Base-by-base conservation (phyloP, 2,113 vertebrate genomes). In the Plectropomus leopardus region DNA sequence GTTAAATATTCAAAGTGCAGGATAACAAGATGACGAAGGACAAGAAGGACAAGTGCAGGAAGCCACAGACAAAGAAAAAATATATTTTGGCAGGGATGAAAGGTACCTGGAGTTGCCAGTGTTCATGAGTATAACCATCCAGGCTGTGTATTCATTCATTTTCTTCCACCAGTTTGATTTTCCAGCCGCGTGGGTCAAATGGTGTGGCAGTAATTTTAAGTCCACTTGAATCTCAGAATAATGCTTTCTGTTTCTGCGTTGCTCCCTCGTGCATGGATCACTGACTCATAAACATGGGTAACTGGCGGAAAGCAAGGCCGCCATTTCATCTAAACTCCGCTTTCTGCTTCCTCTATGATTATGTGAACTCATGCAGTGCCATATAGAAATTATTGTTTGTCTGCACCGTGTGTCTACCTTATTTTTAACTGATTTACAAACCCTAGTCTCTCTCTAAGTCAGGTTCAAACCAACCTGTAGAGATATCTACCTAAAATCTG, bases 221-320 rank as follows among this genome's bases (percentile, higher is more conserved):
- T 91, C 87, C 76, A 85, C 87, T 91, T 82, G 78, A 71, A 88
- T 88, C 74, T 88, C 47, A 67, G 65, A 86, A 84, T 74, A 85
- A 88, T 80, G 54, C 30, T 74, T 32, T 42, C 54, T 28, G 72
- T 87, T 70, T 86, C 82, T 66, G 73, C 76, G 77, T 55, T 1
- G 59, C 85, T 72, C 61, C 32, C 74, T 84, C 64, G 70, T 76
- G 66, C 85, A 85, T 32, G 87, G 88, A 86, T 89, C 85, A 86
- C 65, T 86, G 88, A 66, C 68, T 91, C 83, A 80, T 78, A 80
- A 75, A 87, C 73, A 88, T 0, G 51, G 63, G 60, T 72, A 66
- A 78, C 71, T 55, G 26, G 63, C 34, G 28, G 64, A 57, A 57
- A 75, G 59, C 73, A 48, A 48, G 10, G 80, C 71, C 19, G 50